These are phyloP conservation scores for Melopsittacus undulatus DNA, from an alignment of 2,797 vertebrate species.

Conservation along the genomic window DNA sequence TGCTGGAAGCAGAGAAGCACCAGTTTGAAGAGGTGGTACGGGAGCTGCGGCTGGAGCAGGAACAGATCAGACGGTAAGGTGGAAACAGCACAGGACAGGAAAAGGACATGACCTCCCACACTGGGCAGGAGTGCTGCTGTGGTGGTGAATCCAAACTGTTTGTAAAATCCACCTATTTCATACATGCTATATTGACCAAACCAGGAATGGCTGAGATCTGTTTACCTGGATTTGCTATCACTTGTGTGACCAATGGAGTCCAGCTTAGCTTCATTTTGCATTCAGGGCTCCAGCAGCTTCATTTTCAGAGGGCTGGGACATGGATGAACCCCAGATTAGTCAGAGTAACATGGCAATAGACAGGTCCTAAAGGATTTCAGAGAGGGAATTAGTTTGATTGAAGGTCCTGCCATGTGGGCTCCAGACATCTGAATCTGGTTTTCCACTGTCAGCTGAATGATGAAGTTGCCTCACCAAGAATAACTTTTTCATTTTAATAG, in stretches of 20 bases:
- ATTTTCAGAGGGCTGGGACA: not conserved
- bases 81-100: not conserved
- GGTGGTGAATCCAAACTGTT: not conserved
- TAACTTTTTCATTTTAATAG: not conserved
- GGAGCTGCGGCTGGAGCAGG: slow-evolving; percentile 91
- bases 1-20: slow-evolving; percentile 93
- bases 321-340: not conserved
- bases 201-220: accelerated
- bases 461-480: not conserved
- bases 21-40: slow-evolving; percentile 93
- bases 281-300: not conserved
- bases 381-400: not conserved
- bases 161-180: not conserved
- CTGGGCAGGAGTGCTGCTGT: accelerated
- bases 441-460: not conserved
- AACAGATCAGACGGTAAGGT: slow-evolving; percentile 89
- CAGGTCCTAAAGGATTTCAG: not conserved
- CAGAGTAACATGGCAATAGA: not conserved
- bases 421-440: not conserved
- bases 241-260: not conserved
- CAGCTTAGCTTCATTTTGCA: not conserved
- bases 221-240: not conserved
- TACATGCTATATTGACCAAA: not conserved
- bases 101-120: not conserved
- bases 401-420: not conserved